Evolutionary conservation across 2,113 vertebrate genomes (phyloP), one percentile per base, ranked within the genome.

Genomic region (Sinosuthora webbiana): DNA sequence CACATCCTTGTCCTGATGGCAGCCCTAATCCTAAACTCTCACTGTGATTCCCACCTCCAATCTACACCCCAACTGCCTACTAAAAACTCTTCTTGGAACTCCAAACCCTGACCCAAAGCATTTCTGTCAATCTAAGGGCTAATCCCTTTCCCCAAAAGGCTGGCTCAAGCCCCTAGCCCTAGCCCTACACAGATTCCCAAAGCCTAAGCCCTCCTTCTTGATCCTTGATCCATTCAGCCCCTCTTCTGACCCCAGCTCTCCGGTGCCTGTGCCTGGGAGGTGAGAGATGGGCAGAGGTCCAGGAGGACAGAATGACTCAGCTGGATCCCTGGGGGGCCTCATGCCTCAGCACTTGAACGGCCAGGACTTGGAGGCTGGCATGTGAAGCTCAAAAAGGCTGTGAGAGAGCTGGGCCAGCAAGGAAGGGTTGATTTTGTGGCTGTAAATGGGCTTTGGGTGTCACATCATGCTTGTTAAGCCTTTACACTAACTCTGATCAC

Each of bases 231-330:
- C 4, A 13, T 63, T 63, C 25, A 33, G 25, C 13, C 31, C 11
- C 39, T 45, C 6, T 53, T 28, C 25, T 22, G 75, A 41, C 4
- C 39, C 55, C n/a, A 47, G 9, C 37, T 47, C n/a, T 45, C 0
- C 0, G 31, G 23, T 6, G 2, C 15, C 44, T 19, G 52, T 7
- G 18, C 21, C 63, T 0, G 0, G 45, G 22, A 37, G 41, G 15
- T 8, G 2, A 23, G 41, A 45, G 9, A 15, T 24, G 27, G 42
- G 23, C 31, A 68, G 76, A 30, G 19, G 11, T 23, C 60, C 24
- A 33, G 13, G 6, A 5, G 6, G 37, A 47, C 44, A 74, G 35
- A 59, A 65, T 23, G 27, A 27, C 30, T 30, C 60, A 52, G 27
- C 33, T 24, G 33, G 19, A 52, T 10, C 22, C 37, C 22, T 24